Evolutionary conservation across 2,888 invertebrate species (phyloP), one percentile per base, ranked within the genome.

Genomic region (Pammene aurita): DNA sequence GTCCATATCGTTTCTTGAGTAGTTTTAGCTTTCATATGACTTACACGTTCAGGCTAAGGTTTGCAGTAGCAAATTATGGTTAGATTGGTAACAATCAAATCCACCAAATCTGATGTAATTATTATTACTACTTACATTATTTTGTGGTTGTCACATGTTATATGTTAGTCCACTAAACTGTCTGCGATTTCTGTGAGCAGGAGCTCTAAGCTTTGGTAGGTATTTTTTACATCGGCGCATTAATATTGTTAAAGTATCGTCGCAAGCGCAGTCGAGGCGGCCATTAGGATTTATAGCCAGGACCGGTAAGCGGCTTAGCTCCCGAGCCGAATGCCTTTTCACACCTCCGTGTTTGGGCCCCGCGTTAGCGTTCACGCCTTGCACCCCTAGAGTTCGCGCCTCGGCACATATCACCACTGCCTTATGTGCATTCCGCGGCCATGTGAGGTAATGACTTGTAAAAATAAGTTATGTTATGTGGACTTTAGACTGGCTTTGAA

Each of bases 301-400:
- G 82, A 83, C 82, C 77, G 78, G 85, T 87, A 87, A 88, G 88
- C 87, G 85, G 92, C 90, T 90, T 88, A 90, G 82, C 80, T 76
- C 80, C 84, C 82, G 83, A 79, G 79, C 79, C 83, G 83, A 82
- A 78, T 79, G 79, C 86, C 90, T 92, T 92, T 92, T 92, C 92
- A 92, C 92, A 92, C 92, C 90, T 92, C 84, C 80, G 81, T 92
- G 87, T 92, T 92, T 92, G 91, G 80, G 77, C 77, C 78, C 78
- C 77, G 81, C 77, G 86, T 92, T 92, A 92, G 87, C 85, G 80
- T 91, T 89, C 86, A 92, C 92, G 88, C 92, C 90, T 90, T 79
- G 78, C 80, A 89, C 91, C 91, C 90, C 82, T 87, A 88, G 86
- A 85, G 83, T 87, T 92, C 88, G 88, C 92, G 85, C 90, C 90